Base-by-base conservation (phyloP, 2,888 invertebrate species). In the Philonicus albiceps region DNA sequence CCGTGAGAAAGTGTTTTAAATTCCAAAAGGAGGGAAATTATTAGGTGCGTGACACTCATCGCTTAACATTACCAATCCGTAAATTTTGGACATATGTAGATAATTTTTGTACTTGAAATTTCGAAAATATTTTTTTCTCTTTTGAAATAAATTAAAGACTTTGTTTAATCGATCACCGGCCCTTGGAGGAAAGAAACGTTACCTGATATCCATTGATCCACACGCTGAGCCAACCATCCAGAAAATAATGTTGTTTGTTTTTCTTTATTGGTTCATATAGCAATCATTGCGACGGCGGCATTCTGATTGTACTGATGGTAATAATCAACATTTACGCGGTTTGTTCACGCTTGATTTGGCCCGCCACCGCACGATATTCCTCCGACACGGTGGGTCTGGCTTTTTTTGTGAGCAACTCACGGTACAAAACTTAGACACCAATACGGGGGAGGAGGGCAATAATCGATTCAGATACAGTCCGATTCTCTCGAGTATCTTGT, bases 271-370 rank as follows among this genome's bases (percentile, higher is more conserved):
- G 22, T 43, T 78, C 27, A 27, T 78, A 30, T 16, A 78, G 78
- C 43, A 78, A 78, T 78, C 49, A 78, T 78, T 53, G 30, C 78
- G 49, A 78, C 73, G 84, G 73, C 84, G 84, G 73, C 73, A 40
- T 37, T 31, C 74, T 53, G 74, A 53, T 85, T 75, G 19, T 85
- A 75, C 30, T 78, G 81, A 86, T 74, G 43, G 81, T 74, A 86
- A 86, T 86, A 87, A 86, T 84, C 86, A 86, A 76, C 84, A 86
- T 86, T 87, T 87, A 85, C 86, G 86, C 80, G 81, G 83, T 86
- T 86, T 80, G 74, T 87, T 86, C 86, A 86, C 87, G 86, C 83
- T 86, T 83, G 83, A 83, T 76, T 86, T 86, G 75, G 76, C 53
- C 87, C 87, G 86, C 86, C 87, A 87, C 87, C 87, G 85, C 87